Conservation (phyloP, 2,888 invertebrate species). For the Geophilus truncorum region DNA sequence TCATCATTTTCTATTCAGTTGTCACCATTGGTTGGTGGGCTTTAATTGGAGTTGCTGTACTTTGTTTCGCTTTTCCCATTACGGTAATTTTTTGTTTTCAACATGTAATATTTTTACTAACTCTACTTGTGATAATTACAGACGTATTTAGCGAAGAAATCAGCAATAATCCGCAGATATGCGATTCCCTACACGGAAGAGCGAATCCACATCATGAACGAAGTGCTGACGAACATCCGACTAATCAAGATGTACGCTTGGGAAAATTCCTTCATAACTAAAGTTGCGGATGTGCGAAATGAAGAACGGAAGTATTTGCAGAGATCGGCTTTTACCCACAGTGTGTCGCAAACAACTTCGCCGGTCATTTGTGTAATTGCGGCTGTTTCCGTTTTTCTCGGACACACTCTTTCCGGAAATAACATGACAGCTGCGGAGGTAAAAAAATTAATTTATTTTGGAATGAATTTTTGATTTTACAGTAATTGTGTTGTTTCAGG, state of each 20-base stretch:
- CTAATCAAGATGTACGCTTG: slow-evolving; percentile 57
- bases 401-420: slow-evolving; percentile 41
- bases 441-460: background rate
- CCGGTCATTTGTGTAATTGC: slow-evolving; percentile 50
- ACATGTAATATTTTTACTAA: background rate
- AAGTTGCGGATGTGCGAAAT: slow-evolving; percentile 46
- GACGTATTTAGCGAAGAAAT: background rate
- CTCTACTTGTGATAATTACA: background rate
- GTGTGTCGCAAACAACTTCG: slow-evolving; percentile 48
- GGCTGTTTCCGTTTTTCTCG: slow-evolving; percentile 48
- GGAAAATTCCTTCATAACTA: slow-evolving; percentile 54
- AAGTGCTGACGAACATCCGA: slow-evolving; percentile 54
- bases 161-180: background rate
- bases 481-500: slow-evolving; percentile 45
- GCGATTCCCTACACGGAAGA: slow-evolving; percentile 43
- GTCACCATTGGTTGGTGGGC: slow-evolving; percentile 51
- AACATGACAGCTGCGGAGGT: slow-evolving; percentile 40
- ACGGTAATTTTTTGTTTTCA: slow-evolving; percentile 46
- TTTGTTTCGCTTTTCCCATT: slow-evolving; percentile 49
- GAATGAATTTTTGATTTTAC: background rate
- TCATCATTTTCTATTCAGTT: slow-evolving; percentile 48
- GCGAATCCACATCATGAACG: slow-evolving; percentile 52
- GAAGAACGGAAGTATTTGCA: slow-evolving; percentile 47
- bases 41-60: slow-evolving; percentile 48
- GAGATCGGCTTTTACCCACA: slow-evolving; percentile 49